Conservation (phyloP, 2,888 invertebrate genomes). For the Panopea generosa region DNA sequence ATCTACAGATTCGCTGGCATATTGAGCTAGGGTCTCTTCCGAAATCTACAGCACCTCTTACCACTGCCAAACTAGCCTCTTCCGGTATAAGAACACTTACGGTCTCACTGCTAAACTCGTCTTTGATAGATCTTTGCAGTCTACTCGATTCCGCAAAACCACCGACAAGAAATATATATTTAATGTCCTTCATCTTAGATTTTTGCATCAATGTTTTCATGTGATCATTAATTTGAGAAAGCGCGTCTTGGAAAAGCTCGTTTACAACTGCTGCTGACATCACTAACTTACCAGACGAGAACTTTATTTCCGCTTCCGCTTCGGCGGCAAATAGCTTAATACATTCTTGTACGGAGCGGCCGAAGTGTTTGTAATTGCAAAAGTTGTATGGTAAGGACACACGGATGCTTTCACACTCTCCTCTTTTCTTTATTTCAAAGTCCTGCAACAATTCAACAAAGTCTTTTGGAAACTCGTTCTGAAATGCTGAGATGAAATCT, state of each 20-base stretch:
- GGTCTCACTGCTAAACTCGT: slow-evolving; percentile 74
- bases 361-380: slow-evolving; percentile 78
- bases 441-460: slow-evolving; percentile 79
- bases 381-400: slow-evolving; percentile 81
- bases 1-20: slow-evolving; percentile 80
- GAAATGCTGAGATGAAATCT: slow-evolving; percentile 75
- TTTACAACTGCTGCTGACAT: slow-evolving; percentile 74
- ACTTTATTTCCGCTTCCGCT: slow-evolving; percentile 74
- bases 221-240: slow-evolving; percentile 76
- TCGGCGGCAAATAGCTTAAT: slow-evolving; percentile 74
- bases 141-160: slow-evolving; percentile 79
- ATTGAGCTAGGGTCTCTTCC: slow-evolving; percentile 81
- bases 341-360: slow-evolving; percentile 75
- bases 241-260: slow-evolving; percentile 76
- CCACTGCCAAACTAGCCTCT: slow-evolving; percentile 80
- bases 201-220: slow-evolving; percentile 72
- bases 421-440: slow-evolving; percentile 80
- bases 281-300: slow-evolving; percentile 80
- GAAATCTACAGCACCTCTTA: slow-evolving; percentile 81
- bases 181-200: slow-evolving; percentile 75
- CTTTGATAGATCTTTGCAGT: slow-evolving; percentile 74
- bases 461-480: slow-evolving; percentile 76
- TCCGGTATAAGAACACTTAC: slow-evolving; percentile 79
- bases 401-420: slow-evolving; percentile 78
- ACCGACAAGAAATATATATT: slow-evolving; percentile 79